phyloP scores from a whole-genome alignment of 1,140 invertebrate genomes.

The Platyura marginata region DNA sequence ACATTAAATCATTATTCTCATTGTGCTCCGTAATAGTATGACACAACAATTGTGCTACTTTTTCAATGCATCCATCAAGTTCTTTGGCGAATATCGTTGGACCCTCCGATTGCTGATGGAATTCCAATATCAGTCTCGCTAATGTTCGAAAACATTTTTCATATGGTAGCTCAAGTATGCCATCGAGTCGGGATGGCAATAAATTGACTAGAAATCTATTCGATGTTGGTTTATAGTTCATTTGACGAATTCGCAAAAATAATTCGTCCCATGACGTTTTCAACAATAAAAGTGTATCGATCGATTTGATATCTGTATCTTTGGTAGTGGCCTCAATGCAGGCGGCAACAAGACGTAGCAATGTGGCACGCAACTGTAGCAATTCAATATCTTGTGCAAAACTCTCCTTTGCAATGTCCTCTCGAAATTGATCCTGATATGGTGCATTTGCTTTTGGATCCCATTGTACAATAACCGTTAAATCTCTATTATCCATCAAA shows the following conservation, averaged over 20 bases:
- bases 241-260: constrained; percentile 15
- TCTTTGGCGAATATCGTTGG: constrained; percentile 9
- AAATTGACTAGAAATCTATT: constrained; percentile 24
- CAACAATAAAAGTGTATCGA: constrained; percentile 13
- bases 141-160: constrained; percentile 18
- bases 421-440: constrained; percentile 4
- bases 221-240: constrained; percentile 18
- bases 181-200: constrained; percentile 18
- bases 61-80: constrained; percentile 13
- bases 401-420: constrained; percentile 15
- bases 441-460: constrained; percentile 21
- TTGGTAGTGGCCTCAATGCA: constrained; percentile 15
- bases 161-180: constrained; percentile 18
- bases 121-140: constrained; percentile 14
- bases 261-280: constrained; percentile 17
- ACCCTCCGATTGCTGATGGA: constrained; percentile 9
- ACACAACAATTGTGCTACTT: constrained; percentile 11
- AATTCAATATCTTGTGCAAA: constrained; percentile 21
- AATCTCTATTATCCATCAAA: constrained; percentile 36
- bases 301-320: neutral
- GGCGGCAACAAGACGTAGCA: constrained; percentile 16
- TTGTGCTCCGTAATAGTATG: constrained; percentile 15
- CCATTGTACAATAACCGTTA: constrained; percentile 35
- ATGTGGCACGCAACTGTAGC: constrained; percentile 14
- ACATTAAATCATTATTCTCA: constrained; percentile 12